Evolutionary conservation across 2,888 invertebrate genomes (phyloP).

Genomic region (Apotomis capreana): DNA sequence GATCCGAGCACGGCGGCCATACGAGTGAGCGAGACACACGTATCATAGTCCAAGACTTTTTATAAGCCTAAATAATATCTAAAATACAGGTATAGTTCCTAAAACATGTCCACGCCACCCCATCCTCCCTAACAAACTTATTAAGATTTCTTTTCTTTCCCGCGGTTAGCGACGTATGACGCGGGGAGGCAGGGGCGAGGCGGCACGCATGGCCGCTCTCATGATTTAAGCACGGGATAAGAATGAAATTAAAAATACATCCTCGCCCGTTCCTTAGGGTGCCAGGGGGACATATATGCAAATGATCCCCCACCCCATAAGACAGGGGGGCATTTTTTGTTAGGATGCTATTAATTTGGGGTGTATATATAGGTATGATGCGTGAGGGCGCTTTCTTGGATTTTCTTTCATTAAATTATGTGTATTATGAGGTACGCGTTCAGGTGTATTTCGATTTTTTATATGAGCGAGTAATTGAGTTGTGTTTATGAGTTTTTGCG

Average conservation of each 20-base stretch:
- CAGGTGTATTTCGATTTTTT: slow-evolving; percentile 63
- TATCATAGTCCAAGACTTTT: no score
- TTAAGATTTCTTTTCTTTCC: slow-evolving; percentile 84
- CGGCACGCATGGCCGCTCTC: slow-evolving; percentile 83
- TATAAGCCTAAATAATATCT: no score
- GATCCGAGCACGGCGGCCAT: no score
- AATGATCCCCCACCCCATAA: slow-evolving; percentile 77
- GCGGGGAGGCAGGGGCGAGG: slow-evolving; percentile 60
- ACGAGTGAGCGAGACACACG: no score
- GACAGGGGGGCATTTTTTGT: slow-evolving; percentile 81
- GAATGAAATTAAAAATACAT: slow-evolving; percentile 84
- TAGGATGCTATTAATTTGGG: slow-evolving; percentile 83
- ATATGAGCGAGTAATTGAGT: slow-evolving; percentile 37
- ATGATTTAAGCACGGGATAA: slow-evolving; percentile 84
- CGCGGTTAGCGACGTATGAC: slow-evolving; percentile 84
- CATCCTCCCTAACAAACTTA: slow-evolving; percentile 82
- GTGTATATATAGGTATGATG: slow-evolving; percentile 71
- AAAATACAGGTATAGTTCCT: background rate
- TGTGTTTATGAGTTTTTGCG: slow-evolving; percentile 8
- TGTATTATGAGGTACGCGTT: slow-evolving; percentile 73
- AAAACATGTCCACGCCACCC: slow-evolving; percentile 61
- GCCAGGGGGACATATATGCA: slow-evolving; percentile 83
- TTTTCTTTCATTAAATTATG: slow-evolving; percentile 77
- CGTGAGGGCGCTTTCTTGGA: slow-evolving; percentile 65
- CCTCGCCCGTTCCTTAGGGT: slow-evolving; percentile 78